A percentile compares a stretch with the other conserved stretches of the same genome.
phyloP scores from a whole-genome alignment of 2,888 invertebrate genomes.

The Phasia obesa region DNA sequence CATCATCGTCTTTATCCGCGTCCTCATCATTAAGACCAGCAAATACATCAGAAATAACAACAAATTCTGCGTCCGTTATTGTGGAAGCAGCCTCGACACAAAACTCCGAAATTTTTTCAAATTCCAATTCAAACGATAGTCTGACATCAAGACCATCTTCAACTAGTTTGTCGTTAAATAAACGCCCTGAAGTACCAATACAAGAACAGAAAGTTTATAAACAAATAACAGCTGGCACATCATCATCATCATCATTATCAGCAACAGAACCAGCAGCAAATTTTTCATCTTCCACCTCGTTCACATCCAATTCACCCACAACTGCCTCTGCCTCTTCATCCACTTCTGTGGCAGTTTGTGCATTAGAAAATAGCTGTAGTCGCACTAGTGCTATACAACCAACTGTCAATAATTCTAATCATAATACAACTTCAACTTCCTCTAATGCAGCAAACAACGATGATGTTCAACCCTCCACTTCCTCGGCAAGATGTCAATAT shows the following conservation, averaged over 20 bases:
- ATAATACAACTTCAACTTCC: slow-evolving; percentile 56
- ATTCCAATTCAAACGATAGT: slow-evolving; percentile 81
- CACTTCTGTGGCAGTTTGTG: slow-evolving; percentile 48
- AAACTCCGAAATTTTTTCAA: slow-evolving; percentile 76
- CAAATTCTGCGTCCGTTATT: slow-evolving; percentile 72
- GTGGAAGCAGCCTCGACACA: slow-evolving; percentile 71
- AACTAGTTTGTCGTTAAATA: slow-evolving; percentile 71
- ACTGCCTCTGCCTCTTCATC: slow-evolving; percentile 21
- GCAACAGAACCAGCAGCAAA: slow-evolving; percentile 72
- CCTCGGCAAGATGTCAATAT: slow-evolving; percentile 80
- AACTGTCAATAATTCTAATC: slow-evolving; percentile 58
- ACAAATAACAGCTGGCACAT: slow-evolving; percentile 60
- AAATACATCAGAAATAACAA: slow-evolving; percentile 25
- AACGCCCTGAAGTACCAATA: slow-evolving; percentile 57
- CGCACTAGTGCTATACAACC: slow-evolving; percentile 75
- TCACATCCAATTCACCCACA: slow-evolving; percentile 36
- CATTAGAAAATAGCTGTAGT: slow-evolving; percentile 77
- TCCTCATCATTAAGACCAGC: slow-evolving; percentile 41
- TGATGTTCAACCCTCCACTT: slow-evolving; percentile 80
- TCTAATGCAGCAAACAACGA: slow-evolving; percentile 67
- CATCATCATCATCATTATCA: slow-evolving; percentile 58
- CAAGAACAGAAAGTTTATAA: slow-evolving; percentile 62
- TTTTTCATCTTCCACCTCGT: slow-evolving; percentile 23
- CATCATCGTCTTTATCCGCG: slow-evolving; percentile 53
- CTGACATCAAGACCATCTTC: slow-evolving; percentile 73